phyloP scores from a whole-genome alignment of 2,888 invertebrate species.

The Ormyrus nitidulus region DNA sequence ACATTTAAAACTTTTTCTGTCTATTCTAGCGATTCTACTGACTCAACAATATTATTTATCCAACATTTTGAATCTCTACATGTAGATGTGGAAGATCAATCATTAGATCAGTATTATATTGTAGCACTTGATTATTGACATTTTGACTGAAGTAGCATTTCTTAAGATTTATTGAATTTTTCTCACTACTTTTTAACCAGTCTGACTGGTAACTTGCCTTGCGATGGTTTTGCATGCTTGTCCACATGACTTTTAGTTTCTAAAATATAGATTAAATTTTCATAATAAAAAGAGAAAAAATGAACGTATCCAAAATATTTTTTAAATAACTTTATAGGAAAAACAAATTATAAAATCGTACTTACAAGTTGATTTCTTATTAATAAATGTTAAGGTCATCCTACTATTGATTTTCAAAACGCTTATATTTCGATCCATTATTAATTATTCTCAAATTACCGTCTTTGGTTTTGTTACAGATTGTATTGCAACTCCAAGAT shows the following conservation, averaged over 20 bases:
- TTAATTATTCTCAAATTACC: no score
- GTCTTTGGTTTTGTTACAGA: no score
- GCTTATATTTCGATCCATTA: no score
- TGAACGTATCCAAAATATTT: not conserved
- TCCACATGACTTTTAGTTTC: conserved; percentile 18
- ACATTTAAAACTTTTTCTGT: conserved; percentile 18
- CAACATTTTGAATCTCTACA: conserved; percentile 26
- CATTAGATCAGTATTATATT: not conserved
- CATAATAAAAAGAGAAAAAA: not conserved
- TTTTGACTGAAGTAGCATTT: not conserved
- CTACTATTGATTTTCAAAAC: no score
- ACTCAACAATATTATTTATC: conserved; percentile 25
- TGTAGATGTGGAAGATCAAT: not conserved
- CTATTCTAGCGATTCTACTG: conserved; percentile 33
- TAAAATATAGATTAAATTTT: not conserved
- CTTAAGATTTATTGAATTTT: conserved; percentile 1
- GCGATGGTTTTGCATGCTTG: conserved; percentile 37
- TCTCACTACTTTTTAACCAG: conserved; percentile 6
- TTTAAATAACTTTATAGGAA: not conserved
- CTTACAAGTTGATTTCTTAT: conserved; percentile 4
- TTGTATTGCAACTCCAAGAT: no score
- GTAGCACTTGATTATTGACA: not conserved
- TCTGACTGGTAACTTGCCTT: conserved; percentile 37
- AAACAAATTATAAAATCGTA: not conserved
- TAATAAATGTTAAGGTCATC: not conserved